Evolutionary conservation across 1,140 invertebrate genomes (phyloP).

Genomic region (Campodea augens): DNA sequence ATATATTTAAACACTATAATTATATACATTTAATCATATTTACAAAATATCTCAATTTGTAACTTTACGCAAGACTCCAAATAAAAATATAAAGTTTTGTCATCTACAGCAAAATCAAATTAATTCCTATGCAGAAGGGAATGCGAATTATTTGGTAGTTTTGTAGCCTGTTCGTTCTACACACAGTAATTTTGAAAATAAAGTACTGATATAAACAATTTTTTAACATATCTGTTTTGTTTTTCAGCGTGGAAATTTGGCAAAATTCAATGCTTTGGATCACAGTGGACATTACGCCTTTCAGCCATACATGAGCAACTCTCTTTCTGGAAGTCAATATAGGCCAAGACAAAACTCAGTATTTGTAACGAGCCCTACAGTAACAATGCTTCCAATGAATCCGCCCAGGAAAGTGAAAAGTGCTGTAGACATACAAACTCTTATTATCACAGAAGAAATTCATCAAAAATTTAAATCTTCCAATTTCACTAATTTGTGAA

Average conservation of each 20-base stretch:
- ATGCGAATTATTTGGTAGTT: too few relatives aligned
- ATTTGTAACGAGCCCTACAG: constrained; percentile 49
- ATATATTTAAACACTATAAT: too few relatives aligned
- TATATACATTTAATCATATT: too few relatives aligned
- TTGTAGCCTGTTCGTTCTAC: too few relatives aligned
- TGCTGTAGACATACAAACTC: constrained; percentile 59
- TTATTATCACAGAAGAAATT: constrained; percentile 33
- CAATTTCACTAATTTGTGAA: not conserved
- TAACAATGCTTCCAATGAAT: constrained; percentile 30
- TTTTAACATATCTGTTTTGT: not conserved
- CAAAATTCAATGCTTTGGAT: constrained; percentile 2
- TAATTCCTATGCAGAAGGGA: too few relatives aligned
- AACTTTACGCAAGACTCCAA: too few relatives aligned
- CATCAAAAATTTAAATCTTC: not conserved
- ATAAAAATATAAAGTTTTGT: too few relatives aligned
- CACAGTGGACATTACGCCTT: constrained; percentile 25
- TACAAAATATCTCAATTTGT: too few relatives aligned
- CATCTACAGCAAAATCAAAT: too few relatives aligned
- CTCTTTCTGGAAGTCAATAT: not conserved
- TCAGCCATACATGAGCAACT: not conserved
- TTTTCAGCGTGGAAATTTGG: not conserved
- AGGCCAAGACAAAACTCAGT: constrained; percentile 56
- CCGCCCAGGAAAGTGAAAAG: constrained; percentile 51
- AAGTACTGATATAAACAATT: too few relatives aligned
- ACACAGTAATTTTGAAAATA: too few relatives aligned